Evolutionary conservation across 2,113 vertebrate genomes (phyloP).

Genomic region (Microcebus tavaratra): DNA sequence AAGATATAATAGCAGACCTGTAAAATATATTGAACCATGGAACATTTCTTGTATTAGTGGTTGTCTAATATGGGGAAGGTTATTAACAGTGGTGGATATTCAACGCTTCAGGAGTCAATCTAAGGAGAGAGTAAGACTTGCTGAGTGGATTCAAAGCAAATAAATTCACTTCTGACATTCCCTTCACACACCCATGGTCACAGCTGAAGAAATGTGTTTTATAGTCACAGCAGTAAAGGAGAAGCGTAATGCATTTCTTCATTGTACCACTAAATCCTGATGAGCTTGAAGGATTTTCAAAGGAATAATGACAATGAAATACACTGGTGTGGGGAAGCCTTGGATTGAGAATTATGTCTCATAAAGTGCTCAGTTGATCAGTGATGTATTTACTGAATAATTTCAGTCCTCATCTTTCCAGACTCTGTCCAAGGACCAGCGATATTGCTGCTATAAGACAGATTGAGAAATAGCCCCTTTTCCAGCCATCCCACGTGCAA

Average conservation of each 20-base stretch:
- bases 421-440: not conserved
- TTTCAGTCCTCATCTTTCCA: not conserved
- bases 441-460: not conserved
- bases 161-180: not conserved
- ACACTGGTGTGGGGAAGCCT: not conserved
- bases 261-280: not conserved
- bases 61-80: not conserved
- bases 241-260: not conserved
- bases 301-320: not conserved
- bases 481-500: not conserved
- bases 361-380: not conserved
- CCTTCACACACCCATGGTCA: not conserved
- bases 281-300: slow-evolving; percentile 22
- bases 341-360: not conserved
- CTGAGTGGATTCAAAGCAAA: slow-evolving; percentile 15
- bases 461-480: not conserved
- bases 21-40: not conserved
- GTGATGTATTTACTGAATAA: not conserved
- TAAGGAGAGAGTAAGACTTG: not conserved
- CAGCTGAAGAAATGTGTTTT: not conserved
- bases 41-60: not conserved
- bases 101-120: not conserved
- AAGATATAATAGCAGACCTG: not conserved
- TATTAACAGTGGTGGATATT: not conserved
- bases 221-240: not conserved